Evolutionary conservation across 2,888 invertebrate genomes (phyloP).

Genomic region (Balanococcus diminutus): DNA sequence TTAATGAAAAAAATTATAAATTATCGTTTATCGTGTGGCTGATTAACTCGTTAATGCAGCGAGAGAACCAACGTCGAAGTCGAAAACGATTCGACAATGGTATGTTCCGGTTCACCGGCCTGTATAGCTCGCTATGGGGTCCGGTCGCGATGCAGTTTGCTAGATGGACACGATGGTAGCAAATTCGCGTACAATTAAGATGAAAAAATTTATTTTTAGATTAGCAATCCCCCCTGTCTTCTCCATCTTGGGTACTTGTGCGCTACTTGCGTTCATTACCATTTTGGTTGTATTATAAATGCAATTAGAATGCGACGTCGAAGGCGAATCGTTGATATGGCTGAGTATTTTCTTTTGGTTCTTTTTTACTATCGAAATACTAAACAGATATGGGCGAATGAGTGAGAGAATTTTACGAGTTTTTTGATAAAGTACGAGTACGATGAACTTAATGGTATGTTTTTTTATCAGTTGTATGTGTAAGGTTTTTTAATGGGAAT

Average conservation of each 20-base stretch:
- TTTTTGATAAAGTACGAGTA: constrained; percentile 29
- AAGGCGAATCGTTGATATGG: neutral
- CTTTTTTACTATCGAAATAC: neutral
- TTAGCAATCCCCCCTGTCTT: neutral
- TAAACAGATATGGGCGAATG: neutral
- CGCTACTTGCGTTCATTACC: neutral
- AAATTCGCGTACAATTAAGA: neutral
- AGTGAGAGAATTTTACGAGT: constrained; percentile 10
- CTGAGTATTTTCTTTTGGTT: neutral
- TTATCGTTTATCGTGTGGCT: neutral
- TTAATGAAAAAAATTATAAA: neutral
- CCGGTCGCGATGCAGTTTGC: neutral
- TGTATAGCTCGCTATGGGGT: neutral
- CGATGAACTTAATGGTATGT: constrained; percentile 8
- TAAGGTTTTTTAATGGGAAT: neutral
- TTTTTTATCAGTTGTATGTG: neutral
- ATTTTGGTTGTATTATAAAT: neutral
- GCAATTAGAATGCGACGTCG: neutral
- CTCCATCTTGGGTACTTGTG: neutral
- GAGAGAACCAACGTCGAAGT: neutral
- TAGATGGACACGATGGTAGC: neutral
- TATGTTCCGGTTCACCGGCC: neutral
- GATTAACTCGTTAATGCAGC: neutral
- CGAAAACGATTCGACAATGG: neutral
- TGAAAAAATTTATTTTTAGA: constrained; percentile 5